Evolutionary conservation across 2,888 invertebrate genomes (phyloP).

Genomic region (Mesodorylaimus sp.): DNA sequence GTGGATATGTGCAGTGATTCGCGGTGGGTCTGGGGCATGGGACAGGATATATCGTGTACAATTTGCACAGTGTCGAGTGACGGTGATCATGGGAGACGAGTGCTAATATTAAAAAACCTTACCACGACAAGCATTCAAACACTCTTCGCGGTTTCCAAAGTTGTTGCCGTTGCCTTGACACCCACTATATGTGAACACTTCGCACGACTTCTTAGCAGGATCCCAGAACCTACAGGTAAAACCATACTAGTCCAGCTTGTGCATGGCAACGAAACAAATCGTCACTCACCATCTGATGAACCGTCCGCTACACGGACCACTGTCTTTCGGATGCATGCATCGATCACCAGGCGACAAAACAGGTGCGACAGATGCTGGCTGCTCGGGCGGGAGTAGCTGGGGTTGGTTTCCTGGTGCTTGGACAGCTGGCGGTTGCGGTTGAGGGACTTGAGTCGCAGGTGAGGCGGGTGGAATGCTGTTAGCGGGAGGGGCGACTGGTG

Average conservation of each 20-base stretch:
- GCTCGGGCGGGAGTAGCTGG: neutral
- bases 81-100: no score
- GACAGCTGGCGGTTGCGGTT: neutral
- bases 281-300: slow-evolving; percentile 24
- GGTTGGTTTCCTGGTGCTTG: neutral
- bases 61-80: no score
- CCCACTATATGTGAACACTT: slow-evolving; percentile 29
- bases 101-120: neutral
- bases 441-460: no score
- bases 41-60: no score
- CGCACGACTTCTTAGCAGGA: slow-evolving; percentile 18
- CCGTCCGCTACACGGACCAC: slow-evolving; percentile 28
- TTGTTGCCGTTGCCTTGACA: slow-evolving; percentile 28
- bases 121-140: slow-evolving; percentile 6
- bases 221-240: slow-evolving; percentile 6
- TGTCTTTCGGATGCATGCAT: slow-evolving; percentile 30
- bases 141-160: slow-evolving; percentile 17
- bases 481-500: no score
- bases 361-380: neutral
- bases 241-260: neutral
- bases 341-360: slow-evolving; percentile 9
- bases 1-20: no score
- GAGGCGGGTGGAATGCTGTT: no score
- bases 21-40: no score
- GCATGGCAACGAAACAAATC: neutral